phyloP scores from a whole-genome alignment of 2,113 vertebrate genomes.

The Chrysemys picta region DNA sequence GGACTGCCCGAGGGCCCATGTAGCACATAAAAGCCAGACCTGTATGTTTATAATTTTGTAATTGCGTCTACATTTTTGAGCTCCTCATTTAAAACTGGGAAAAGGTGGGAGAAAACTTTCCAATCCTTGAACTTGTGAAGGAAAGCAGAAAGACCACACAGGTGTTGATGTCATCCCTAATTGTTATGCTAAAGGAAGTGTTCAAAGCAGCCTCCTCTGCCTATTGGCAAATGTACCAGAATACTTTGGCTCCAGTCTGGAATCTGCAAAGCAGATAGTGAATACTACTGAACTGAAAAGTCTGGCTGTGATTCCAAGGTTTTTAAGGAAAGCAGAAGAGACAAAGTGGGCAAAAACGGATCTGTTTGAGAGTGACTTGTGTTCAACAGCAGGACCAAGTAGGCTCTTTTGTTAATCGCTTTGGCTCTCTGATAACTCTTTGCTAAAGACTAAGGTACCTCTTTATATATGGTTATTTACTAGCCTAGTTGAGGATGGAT shows the following conservation, averaged over 20 bases:
- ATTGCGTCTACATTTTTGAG: not conserved
- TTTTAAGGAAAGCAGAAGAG: slow-evolving; percentile 23
- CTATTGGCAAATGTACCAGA: slow-evolving; percentile 61
- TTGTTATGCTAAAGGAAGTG: slow-evolving; percentile 15
- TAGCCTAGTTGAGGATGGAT: not conserved
- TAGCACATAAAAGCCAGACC: not conserved
- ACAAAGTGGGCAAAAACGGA: not conserved
- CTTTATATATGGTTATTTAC: not conserved
- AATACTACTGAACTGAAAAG: slow-evolving; percentile 16
- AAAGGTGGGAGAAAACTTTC: not conserved
- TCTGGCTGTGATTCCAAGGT: not conserved
- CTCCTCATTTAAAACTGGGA: not conserved
- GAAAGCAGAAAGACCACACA: slow-evolving; percentile 63
- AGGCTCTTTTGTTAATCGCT: not conserved
- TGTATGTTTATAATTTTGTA: not conserved
- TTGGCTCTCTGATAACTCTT: not conserved
- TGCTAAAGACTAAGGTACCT: not conserved
- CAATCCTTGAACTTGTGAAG: not conserved
- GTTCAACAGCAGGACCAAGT: not conserved
- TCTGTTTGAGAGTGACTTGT: not conserved
- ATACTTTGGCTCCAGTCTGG: slow-evolving; percentile 45
- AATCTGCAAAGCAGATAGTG: slow-evolving; percentile 58
- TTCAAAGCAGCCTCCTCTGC: slow-evolving; percentile 50
- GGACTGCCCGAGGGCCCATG: not conserved
- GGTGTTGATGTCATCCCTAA: slow-evolving; percentile 16